These are phyloP conservation scores for Euplexia lucipara DNA, from an alignment of 2,888 invertebrate genomes.

Conservation along the genomic window DNA sequence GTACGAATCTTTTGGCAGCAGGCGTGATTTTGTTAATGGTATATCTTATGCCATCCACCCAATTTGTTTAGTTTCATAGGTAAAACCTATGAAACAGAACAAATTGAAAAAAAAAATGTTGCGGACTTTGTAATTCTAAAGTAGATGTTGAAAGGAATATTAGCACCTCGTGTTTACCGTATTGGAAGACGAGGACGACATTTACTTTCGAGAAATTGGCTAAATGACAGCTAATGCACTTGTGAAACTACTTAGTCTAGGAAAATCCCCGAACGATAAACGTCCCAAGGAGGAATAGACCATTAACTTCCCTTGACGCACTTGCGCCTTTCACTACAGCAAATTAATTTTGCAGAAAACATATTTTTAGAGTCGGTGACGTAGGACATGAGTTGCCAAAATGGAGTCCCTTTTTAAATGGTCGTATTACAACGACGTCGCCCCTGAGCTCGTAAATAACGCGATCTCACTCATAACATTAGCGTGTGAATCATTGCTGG, in stretches of 20 bases:
- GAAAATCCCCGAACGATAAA: slow-evolving; percentile 35
- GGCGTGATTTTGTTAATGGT: background rate
- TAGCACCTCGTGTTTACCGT: slow-evolving; percentile 17
- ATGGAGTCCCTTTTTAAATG: slow-evolving; percentile 57
- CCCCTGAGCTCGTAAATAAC: slow-evolving; percentile 66
- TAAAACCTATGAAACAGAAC: background rate
- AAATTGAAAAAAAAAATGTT: too few relatives aligned
- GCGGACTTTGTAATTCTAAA: slow-evolving; percentile 14
- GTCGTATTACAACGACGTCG: slow-evolving; percentile 69
- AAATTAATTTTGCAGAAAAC: slow-evolving; percentile 48
- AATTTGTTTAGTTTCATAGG: too few relatives aligned
- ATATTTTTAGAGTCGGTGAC: slow-evolving; percentile 47
- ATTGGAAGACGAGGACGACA: slow-evolving; percentile 18
- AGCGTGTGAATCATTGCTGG: slow-evolving; percentile 61
- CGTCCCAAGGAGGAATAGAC: slow-evolving; percentile 42
- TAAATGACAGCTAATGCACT: slow-evolving; percentile 33
- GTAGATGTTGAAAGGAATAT: slow-evolving; percentile 2
- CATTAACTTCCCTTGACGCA: slow-evolving; percentile 57
- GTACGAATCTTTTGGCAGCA: too few relatives aligned
- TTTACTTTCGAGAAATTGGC: slow-evolving; percentile 33
- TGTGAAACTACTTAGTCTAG: slow-evolving; percentile 34
- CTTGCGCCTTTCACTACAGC: slow-evolving; percentile 38
- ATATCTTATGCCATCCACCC: too few relatives aligned
- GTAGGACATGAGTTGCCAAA: slow-evolving; percentile 61
- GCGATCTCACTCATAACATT: slow-evolving; percentile 66